Conservation (phyloP, 2,113 vertebrate genomes). For the Tachysurus vachellii region DNA sequence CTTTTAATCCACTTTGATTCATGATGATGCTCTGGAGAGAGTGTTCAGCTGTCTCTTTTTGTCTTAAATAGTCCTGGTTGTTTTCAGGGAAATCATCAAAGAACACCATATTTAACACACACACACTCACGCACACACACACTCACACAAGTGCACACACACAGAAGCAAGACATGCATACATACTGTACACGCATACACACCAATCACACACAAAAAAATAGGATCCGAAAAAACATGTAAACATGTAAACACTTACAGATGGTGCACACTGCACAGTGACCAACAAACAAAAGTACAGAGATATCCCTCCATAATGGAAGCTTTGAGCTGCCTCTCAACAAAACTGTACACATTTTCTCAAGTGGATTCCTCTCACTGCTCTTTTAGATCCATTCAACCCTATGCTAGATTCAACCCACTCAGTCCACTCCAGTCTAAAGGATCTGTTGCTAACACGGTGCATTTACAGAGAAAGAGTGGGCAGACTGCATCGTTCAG, state of each 20-base stretch:
- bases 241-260: conserved; percentile 20
- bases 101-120: conserved; percentile 23
- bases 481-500: background rate
- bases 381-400: conserved; percentile 54
- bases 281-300: conserved; percentile 26
- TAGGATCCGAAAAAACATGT: conserved; percentile 27
- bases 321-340: conserved; percentile 26
- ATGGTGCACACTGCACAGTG: conserved; percentile 19
- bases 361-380: conserved; percentile 53
- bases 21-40: conserved; percentile 69
- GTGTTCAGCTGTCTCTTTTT: conserved; percentile 64
- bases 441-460: conserved; percentile 46
- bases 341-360: conserved; percentile 53
- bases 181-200: background rate
- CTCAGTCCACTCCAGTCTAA: conserved; percentile 55
- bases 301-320: conserved; percentile 40
- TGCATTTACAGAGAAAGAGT: conserved; percentile 25
- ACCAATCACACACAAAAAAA: background rate
- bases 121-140: background rate
- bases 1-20: conserved; percentile 80
- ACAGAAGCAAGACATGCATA: background rate
- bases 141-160: background rate
- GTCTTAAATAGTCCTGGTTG: conserved; percentile 63
- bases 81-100: conserved; percentile 65
- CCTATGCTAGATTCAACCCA: conserved; percentile 39